Evolutionary conservation across 2,888 invertebrate genomes (phyloP).

Genomic region (Lumbricus terrestris): DNA sequence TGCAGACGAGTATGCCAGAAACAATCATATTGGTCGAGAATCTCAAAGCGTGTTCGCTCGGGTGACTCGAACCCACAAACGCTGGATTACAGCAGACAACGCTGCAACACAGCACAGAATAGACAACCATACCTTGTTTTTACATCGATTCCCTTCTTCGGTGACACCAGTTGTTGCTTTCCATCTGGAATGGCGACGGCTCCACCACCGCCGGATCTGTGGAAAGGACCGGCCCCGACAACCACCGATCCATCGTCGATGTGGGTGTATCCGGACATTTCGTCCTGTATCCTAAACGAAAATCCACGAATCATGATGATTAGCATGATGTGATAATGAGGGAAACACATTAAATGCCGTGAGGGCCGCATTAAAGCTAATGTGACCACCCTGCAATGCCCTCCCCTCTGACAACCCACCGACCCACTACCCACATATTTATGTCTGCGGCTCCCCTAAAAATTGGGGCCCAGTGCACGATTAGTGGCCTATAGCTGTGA

Average conservation of each 20-base stretch:
- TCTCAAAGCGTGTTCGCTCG: background rate
- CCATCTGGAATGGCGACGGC: background rate
- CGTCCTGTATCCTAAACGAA: background rate
- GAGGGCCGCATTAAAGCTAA: no score
- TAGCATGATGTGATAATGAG: background rate
- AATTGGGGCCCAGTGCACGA: no score
- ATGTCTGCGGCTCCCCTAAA: no score
- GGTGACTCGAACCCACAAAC: background rate
- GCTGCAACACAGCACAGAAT: background rate
- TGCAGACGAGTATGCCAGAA: no score
- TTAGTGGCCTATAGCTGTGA: background rate
- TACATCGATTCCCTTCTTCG: background rate
- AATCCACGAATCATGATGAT: no score
- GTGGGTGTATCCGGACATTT: background rate
- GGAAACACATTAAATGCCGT: no score
- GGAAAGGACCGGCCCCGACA: slow-evolving; percentile 3
- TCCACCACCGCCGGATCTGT: background rate
- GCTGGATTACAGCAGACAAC: background rate
- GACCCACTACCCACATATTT: no score
- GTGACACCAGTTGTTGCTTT: background rate
- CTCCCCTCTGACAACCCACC: no score
- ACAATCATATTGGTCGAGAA: background rate
- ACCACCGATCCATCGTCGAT: background rate
- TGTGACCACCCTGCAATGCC: no score
- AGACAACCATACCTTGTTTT: background rate